Base-by-base conservation (phyloP, 2,797 vertebrate species). In the Sebastes oblongus region DNA sequence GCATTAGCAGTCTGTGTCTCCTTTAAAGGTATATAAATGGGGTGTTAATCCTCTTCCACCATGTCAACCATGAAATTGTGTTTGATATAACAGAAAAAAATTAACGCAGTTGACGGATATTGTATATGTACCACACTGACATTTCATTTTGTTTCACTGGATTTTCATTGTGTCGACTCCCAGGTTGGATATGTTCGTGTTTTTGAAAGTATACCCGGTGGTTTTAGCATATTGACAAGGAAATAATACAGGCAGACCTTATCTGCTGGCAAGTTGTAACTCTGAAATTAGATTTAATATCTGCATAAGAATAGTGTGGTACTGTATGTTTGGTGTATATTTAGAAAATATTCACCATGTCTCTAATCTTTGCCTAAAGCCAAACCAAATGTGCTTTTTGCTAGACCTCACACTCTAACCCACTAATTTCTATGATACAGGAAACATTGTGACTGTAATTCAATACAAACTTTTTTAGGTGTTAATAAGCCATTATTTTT, bases 11-110 rank as follows among this genome's bases (percentile, higher is more conserved):
- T 85, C 90, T 85, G 86, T 87, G 86, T 92, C 91, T 93, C 90
- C 84, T 90, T 92, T 93, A 93, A 95, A 94, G 92, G 93, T 94
- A 93, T 94, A 94, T 87, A 93, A 91, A 91, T 92, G 90, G 91
- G 89, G 78, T 88, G 82, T 88, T 94, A 93, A 94, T 94, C 94
- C 93, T 92, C 90, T 94, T 92, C 82, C 83, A 84, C 85, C 85
- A 86, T 91, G 84, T 90, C 90, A 92, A 88, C 93, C 93, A 90
- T 94, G 92, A 93, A 94, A 94, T 94, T 93, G 90, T 89, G 83
- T 92, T 93, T 92, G 88, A 91, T 94, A 88, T 89, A 82, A 91
- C 88, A 83, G 86, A 84, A 86, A 52, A 46, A 92, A 83, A 91
- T 83, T 73, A 89, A 87, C 82, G 78, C 82, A 75, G 80, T 82